Evolutionary conservation across 2,113 vertebrate genomes (phyloP).

Genomic region (Athene noctua): DNA sequence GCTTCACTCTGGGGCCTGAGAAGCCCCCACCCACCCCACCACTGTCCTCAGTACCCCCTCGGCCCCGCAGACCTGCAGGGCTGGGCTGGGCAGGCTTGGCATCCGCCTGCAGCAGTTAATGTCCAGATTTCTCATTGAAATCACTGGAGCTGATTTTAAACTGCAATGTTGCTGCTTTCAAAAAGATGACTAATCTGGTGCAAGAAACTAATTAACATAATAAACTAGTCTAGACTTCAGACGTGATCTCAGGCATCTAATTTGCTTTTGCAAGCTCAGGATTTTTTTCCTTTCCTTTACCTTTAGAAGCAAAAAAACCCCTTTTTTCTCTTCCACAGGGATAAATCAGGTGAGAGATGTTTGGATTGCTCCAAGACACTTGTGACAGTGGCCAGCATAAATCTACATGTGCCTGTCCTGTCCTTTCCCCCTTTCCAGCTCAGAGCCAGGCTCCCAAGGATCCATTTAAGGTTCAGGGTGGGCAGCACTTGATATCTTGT

Average conservation of each 20-base stretch:
- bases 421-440: neutral
- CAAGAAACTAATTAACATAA: constrained; percentile 15
- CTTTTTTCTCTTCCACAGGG: neutral
- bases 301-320: neutral
- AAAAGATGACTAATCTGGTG: neutral
- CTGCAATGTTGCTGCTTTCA: neutral
- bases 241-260: neutral
- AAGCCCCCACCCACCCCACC: neutral
- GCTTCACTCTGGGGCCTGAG: neutral
- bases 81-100: neutral
- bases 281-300: neutral
- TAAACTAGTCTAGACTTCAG: constrained; percentile 39
- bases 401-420: neutral
- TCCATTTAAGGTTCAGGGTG: neutral
- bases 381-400: neutral
- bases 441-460: neutral
- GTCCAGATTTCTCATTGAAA: neutral
- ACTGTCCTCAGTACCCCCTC: neutral
- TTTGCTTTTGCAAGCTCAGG: neutral
- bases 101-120: neutral
- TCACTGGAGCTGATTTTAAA: neutral
- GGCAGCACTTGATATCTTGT: neutral
- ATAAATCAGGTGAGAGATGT: neutral
- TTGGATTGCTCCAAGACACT: neutral
- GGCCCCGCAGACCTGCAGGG: neutral